Evolutionary conservation across 2,113 vertebrate genomes (phyloP).

Genomic region (Crotalus horridus): DNA sequence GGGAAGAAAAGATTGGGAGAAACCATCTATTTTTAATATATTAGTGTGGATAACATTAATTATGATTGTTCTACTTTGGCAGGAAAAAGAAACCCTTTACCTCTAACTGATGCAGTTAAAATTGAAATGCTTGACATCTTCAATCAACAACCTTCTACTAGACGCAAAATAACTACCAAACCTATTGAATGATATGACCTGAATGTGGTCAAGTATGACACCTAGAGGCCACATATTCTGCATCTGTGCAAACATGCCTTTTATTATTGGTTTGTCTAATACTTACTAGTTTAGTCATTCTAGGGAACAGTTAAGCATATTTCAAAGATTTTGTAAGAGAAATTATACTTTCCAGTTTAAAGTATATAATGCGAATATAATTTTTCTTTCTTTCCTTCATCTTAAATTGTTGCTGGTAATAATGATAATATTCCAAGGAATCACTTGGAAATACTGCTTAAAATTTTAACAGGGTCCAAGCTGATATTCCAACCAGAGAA

Average conservation of each 20-base stretch:
- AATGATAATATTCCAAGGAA: background rate
- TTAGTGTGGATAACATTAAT: background rate
- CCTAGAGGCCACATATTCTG: slow-evolving; percentile 66
- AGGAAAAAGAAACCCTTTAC: background rate
- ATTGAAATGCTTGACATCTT: background rate
- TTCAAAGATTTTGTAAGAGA: background rate
- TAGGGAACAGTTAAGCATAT: background rate
- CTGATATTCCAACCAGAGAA: background rate
- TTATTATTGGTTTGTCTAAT: slow-evolving; percentile 20
- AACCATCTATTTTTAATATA: background rate
- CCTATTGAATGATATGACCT: background rate
- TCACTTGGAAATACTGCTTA: background rate
- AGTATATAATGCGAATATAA: background rate
- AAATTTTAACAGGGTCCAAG: background rate
- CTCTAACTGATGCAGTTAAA: background rate
- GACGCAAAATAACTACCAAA: slow-evolving; percentile 1
- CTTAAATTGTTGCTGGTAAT: background rate
- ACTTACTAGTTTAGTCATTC: slow-evolving; percentile 1
- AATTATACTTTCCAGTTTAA: background rate
- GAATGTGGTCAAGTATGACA: slow-evolving; percentile 68
- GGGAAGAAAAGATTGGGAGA: background rate
- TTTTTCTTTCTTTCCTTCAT: background rate
- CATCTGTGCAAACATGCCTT: slow-evolving; percentile 3
- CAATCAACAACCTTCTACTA: background rate
- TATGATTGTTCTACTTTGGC: background rate